Evolutionary conservation across 1,140 invertebrate species (phyloP).

Genomic region (Hesperophylax magnus): DNA sequence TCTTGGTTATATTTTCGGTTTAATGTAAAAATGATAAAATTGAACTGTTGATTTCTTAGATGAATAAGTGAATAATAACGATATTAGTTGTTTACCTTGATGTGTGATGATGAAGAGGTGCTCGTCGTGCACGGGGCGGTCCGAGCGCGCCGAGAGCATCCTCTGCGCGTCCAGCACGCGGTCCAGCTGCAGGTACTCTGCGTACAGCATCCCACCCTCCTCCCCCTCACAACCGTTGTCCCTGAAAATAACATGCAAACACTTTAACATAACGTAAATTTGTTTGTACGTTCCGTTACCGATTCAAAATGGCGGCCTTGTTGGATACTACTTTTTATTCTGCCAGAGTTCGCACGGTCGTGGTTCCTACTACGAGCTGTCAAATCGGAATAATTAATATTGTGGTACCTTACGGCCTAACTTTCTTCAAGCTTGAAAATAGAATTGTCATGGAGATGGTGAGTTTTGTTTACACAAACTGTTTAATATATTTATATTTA

Average conservation of each 20-base stretch:
- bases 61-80: constrained; percentile 36
- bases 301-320: too few relatives aligned
- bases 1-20: neutral
- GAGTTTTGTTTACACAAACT: too few relatives aligned
- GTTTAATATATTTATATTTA: too few relatives aligned
- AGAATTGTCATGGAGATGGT: too few relatives aligned
- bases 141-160: constrained; percentile 82
- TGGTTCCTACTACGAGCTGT: too few relatives aligned
- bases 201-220: constrained; percentile 84
- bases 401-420: too few relatives aligned
- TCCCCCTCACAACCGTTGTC: constrained; percentile 65
- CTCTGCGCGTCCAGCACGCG: constrained; percentile 90
- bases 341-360: too few relatives aligned
- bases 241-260: neutral
- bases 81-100: constrained; percentile 81
- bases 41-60: neutral
- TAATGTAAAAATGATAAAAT: neutral
- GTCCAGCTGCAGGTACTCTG: constrained; percentile 91
- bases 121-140: constrained; percentile 92
- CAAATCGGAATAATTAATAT: too few relatives aligned
- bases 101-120: constrained; percentile 98
- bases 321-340: too few relatives aligned
- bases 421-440: too few relatives aligned
- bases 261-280: too few relatives aligned
- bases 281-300: too few relatives aligned